Conservation (phyloP, 2,797 vertebrate species). For the Rhabdomys pumilio region DNA sequence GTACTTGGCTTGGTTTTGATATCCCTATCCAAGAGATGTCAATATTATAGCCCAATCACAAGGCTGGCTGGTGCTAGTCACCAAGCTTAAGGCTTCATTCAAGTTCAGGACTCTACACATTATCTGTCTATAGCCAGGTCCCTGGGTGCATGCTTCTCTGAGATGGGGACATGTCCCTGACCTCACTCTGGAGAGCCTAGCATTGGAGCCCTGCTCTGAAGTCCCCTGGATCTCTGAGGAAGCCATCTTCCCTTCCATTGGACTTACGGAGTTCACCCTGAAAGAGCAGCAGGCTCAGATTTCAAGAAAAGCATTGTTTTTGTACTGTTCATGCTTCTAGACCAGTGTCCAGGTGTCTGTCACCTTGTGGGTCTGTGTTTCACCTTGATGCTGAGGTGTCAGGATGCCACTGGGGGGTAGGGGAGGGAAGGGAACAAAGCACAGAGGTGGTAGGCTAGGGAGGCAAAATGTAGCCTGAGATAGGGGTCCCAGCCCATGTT, state of each 20-base stretch:
- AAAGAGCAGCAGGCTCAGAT: not conserved
- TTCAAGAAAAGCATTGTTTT: not conserved
- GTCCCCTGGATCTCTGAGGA: not conserved
- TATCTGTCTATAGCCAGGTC: not conserved
- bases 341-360: not conserved
- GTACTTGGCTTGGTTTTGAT: not conserved
- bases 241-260: not conserved
- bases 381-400: not conserved
- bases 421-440: no score
- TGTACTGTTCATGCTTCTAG: not conserved
- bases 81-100: not conserved
- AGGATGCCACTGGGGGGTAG: not conserved
- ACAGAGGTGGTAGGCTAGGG: no score
- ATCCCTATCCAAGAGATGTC: not conserved
- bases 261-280: not conserved
- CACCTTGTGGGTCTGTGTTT: not conserved
- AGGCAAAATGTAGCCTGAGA: no score
- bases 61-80: not conserved
- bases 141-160: not conserved
- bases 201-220: not conserved
- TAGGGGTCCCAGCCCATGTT: not conserved
- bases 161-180: not conserved
- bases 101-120: not conserved
- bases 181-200: not conserved
- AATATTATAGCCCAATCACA: not conserved